Percentiles rank a stretch among this genome's conserved stretches.
Evolutionary conservation across 2,113 vertebrate species (phyloP).

Genomic region (Oncorhynchus keta): DNA sequence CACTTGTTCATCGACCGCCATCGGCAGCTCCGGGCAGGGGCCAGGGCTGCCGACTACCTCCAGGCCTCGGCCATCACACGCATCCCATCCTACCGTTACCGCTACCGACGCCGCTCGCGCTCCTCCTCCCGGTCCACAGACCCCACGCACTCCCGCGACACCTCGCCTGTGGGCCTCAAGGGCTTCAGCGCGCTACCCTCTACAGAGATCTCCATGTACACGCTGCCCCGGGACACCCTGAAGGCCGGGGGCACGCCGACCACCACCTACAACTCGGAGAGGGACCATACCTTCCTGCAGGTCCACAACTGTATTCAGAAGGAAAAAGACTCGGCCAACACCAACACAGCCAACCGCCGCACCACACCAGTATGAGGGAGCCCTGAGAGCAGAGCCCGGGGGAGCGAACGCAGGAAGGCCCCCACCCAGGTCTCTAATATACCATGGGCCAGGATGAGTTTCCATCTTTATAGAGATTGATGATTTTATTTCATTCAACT

Average conservation of each 20-base stretch:
- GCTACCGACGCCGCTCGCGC: conserved; percentile 94
- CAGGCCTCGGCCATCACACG: conserved; percentile 97
- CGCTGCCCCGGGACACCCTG: conserved; percentile 92
- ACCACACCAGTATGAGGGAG: conserved; percentile 93
- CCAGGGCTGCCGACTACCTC: conserved; percentile 95
- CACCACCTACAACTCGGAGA: conserved; percentile 96
- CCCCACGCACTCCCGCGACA: conserved; percentile 94
- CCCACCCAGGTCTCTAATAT: conserved; percentile 30
- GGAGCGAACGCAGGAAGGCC: conserved; percentile 39
- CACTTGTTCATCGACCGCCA: conserved; percentile 99
- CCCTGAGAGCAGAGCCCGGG: conserved; percentile 38
- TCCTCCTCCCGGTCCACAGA: conserved; percentile 98
- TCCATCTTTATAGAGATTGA: conserved; percentile 76
- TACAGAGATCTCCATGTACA: conserved; percentile 99
- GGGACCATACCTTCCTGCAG: conserved; percentile 97
- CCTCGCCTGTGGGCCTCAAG: conserved; percentile 96
- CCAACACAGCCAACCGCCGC: conserved; percentile 96
- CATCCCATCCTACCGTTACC: conserved; percentile 97
- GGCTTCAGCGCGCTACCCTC: conserved; percentile 95
- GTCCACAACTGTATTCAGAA: conserved; percentile 99
- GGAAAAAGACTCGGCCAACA: conserved; percentile 96
- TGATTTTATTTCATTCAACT: conserved; percentile 74
- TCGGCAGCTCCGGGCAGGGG: conserved; percentile 91
- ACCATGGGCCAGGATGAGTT: conserved; percentile 55
- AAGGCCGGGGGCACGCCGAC: conserved; percentile 90